These are phyloP conservation scores for Silvanus unidentatus DNA, from an alignment of 2,888 invertebrate species.

Conservation along the genomic window DNA sequence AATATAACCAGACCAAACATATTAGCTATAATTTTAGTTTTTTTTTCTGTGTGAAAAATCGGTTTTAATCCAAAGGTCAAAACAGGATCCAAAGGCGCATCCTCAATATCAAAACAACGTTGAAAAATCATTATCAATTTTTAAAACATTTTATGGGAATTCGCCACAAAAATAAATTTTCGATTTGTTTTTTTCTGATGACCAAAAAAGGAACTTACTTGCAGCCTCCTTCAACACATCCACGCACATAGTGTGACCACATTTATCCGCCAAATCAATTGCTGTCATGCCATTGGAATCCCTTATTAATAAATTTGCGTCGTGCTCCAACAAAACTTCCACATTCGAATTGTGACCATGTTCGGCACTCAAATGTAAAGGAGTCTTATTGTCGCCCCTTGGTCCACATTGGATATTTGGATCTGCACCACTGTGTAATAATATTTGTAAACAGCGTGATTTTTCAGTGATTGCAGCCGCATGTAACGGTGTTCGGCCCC, in stretches of 20 bases:
- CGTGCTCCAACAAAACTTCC: slow-evolving; percentile 58
- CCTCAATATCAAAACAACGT: no score
- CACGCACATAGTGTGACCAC: slow-evolving; percentile 60
- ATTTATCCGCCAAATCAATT: slow-evolving; percentile 64
- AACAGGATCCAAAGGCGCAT: no score
- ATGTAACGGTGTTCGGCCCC: slow-evolving; percentile 72
- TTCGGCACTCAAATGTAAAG: slow-evolving; percentile 75
- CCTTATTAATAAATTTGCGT: slow-evolving; percentile 57
- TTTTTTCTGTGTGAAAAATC: no score
- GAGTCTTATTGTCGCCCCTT: slow-evolving; percentile 66
- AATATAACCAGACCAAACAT: no score
- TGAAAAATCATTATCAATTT: no score
- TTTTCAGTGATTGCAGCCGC: slow-evolving; percentile 76
- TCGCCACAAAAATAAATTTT: no score
- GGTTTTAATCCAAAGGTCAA: no score
- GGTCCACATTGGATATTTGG: slow-evolving; percentile 63
- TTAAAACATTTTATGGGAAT: no score
- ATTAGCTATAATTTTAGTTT: no score
- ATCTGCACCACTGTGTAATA: slow-evolving; percentile 66
- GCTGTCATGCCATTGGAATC: slow-evolving; percentile 68
- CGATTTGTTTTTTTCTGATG: no score
- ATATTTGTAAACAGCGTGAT: slow-evolving; percentile 66
- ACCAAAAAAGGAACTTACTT: no score
- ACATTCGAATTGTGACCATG: slow-evolving; percentile 72
- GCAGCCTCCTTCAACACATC: slow-evolving; percentile 58